Evolutionary conservation across 1,140 invertebrate species (phyloP).

Genomic region (Gryon sp.): DNA sequence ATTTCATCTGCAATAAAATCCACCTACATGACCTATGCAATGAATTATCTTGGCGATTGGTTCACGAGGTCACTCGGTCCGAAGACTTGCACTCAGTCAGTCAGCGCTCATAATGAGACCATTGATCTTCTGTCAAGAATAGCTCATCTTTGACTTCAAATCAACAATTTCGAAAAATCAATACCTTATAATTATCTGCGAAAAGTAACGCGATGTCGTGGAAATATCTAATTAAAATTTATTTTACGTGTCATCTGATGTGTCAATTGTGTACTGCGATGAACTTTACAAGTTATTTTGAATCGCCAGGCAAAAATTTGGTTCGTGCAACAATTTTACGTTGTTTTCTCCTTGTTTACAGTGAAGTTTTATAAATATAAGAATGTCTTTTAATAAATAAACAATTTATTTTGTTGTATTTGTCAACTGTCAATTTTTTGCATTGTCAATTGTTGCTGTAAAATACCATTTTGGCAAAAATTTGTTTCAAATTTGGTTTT

Average conservation of each 20-base stretch:
- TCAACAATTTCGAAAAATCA: neutral
- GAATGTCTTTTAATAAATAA: too few species aligned
- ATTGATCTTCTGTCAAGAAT: constrained; percentile 44
- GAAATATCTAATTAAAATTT: neutral
- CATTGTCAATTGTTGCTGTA: too few species aligned
- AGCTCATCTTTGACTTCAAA: too few species aligned
- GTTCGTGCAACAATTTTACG: constrained; percentile 21
- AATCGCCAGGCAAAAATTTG: constrained; percentile 57
- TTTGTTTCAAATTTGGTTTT: neutral
- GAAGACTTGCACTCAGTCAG: constrained; percentile 47
- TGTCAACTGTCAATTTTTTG: too few species aligned
- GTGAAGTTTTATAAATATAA: neutral
- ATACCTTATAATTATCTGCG: neutral
- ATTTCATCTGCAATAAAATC: constrained; percentile 24
- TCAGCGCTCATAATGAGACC: constrained; percentile 41
- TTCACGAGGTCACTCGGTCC: constrained; percentile 56
- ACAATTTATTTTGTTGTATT: too few species aligned
- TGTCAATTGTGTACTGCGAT: neutral
- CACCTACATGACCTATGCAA: constrained; percentile 54
- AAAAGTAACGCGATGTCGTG: constrained; percentile 26
- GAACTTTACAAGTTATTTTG: constrained; percentile 59
- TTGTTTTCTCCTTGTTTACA: neutral
- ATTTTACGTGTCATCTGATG: neutral
- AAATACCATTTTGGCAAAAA: neutral
- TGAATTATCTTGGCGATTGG: constrained; percentile 55